phyloP scores from a whole-genome alignment of 2,113 vertebrate species.

The Nesoenas mayeri region DNA sequence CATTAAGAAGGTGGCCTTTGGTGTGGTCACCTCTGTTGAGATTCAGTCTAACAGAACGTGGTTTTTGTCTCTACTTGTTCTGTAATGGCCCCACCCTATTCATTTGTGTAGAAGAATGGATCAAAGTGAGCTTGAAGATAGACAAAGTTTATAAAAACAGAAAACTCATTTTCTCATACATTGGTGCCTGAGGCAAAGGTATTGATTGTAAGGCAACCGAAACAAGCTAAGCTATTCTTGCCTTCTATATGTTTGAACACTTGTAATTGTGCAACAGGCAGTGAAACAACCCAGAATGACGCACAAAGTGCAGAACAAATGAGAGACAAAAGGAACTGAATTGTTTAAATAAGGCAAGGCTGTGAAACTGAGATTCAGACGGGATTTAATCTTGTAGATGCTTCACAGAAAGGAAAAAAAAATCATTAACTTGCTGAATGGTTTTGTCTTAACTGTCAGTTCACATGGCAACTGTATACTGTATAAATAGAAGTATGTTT shows the following conservation, averaged over 20 bases:
- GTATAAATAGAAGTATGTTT: neutral
- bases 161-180: constrained; percentile 46
- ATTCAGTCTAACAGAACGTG: constrained; percentile 15
- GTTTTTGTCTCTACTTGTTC: constrained; percentile 38
- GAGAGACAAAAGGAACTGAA: constrained; percentile 52
- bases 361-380: neutral
- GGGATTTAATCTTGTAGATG: neutral
- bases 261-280: constrained; percentile 13
- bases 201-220: constrained; percentile 69
- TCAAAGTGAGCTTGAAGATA: constrained; percentile 68
- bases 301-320: neutral
- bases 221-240: constrained; percentile 40
- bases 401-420: neutral
- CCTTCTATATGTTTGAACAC: neutral
- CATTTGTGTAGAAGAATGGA: constrained; percentile 54
- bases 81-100: constrained; percentile 30
- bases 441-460: constrained; percentile 17
- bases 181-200: constrained; percentile 32
- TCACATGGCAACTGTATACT: neutral
- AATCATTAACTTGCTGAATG: neutral
- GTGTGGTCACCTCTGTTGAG: constrained; percentile 45
- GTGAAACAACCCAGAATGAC: neutral
- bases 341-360: constrained; percentile 55
- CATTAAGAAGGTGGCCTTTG: constrained; percentile 28
- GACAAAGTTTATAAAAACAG: constrained; percentile 64